These are phyloP conservation scores for Botia almorhae DNA, from an alignment of 2,797 vertebrate genomes.

Conservation along the genomic window DNA sequence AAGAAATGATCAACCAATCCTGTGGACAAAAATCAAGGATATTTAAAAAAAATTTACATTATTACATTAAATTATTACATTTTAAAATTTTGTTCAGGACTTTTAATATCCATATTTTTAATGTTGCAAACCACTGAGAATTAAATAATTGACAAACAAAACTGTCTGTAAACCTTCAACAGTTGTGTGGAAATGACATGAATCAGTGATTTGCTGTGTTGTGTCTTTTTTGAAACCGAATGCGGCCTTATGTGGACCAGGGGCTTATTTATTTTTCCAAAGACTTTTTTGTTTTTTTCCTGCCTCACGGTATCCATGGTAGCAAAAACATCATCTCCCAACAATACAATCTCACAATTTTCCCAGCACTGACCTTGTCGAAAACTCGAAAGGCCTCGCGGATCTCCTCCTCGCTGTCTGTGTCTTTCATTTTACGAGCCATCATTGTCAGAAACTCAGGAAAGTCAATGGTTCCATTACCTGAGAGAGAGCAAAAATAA, in stretches of 20 bases:
- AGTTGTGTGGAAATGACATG: background rate
- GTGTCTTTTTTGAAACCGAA: background rate
- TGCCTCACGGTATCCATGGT: conserved; percentile 17
- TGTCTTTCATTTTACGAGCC: conserved; percentile 99
- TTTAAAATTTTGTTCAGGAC: no score
- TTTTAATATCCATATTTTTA: no score
- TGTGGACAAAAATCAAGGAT: background rate
- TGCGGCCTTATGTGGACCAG: background rate
- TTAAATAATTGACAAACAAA: background rate
- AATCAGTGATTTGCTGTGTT: background rate
- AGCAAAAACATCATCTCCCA: background rate
- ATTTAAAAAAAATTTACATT: no score
- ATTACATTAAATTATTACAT: no score
- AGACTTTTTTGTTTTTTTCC: conserved; percentile 17
- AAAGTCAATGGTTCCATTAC: conserved; percentile 98
- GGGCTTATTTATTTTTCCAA: conserved; percentile 20
- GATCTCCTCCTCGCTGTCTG: conserved; percentile 98
- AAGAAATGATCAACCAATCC: background rate
- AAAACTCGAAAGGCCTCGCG: conserved; percentile 98
- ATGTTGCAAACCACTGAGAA: no score
- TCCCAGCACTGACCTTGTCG: conserved; percentile 85
- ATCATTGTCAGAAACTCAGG: conserved; percentile 99
- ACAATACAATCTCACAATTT: conserved; percentile 5
- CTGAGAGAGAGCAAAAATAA: conserved; percentile 67
- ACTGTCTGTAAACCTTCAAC: background rate